Conservation (phyloP, 2,797 vertebrate species). For the Melanotaenia boesemani region DNA sequence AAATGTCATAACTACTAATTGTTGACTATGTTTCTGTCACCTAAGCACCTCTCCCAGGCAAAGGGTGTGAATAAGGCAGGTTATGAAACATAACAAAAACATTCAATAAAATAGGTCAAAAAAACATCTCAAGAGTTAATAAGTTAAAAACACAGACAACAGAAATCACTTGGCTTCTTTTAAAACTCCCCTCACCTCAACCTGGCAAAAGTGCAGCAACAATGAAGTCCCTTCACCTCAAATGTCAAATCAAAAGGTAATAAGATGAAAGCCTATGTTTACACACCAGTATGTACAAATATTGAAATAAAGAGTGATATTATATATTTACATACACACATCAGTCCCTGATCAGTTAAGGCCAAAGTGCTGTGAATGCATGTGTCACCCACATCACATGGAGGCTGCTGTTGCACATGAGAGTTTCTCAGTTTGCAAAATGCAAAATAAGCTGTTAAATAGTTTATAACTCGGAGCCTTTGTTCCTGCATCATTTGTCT, state of each 20-base stretch:
- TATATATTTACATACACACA: slow-evolving; percentile 77
- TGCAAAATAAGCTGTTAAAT: slow-evolving; percentile 66
- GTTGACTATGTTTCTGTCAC: slow-evolving; percentile 30
- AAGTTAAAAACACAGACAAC: slow-evolving; percentile 73
- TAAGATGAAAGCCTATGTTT: slow-evolving; percentile 60
- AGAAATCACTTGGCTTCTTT: slow-evolving; percentile 67
- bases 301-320: slow-evolving; percentile 70
- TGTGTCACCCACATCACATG: slow-evolving; percentile 56
- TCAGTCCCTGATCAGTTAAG: slow-evolving; percentile 87
- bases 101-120: slow-evolving; percentile 51
- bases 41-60: slow-evolving; percentile 65
- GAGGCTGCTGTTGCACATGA: slow-evolving; percentile 73
- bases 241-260: slow-evolving; percentile 58
- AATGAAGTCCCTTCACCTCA: slow-evolving; percentile 68
- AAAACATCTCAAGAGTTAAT: slow-evolving; percentile 44
- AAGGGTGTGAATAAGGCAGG: slow-evolving; percentile 79
- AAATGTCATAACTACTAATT: slow-evolving; percentile 31
- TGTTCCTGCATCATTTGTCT: slow-evolving; percentile 50
- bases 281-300: slow-evolving; percentile 73
- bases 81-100: slow-evolving; percentile 66
- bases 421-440: slow-evolving; percentile 74
- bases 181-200: slow-evolving; percentile 57
- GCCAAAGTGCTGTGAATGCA: slow-evolving; percentile 80
- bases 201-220: slow-evolving; percentile 39
- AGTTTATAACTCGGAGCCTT: slow-evolving; percentile 64